Base-by-base conservation (phyloP, 2,113 vertebrate species). In the Lophura nycthemera region DNA sequence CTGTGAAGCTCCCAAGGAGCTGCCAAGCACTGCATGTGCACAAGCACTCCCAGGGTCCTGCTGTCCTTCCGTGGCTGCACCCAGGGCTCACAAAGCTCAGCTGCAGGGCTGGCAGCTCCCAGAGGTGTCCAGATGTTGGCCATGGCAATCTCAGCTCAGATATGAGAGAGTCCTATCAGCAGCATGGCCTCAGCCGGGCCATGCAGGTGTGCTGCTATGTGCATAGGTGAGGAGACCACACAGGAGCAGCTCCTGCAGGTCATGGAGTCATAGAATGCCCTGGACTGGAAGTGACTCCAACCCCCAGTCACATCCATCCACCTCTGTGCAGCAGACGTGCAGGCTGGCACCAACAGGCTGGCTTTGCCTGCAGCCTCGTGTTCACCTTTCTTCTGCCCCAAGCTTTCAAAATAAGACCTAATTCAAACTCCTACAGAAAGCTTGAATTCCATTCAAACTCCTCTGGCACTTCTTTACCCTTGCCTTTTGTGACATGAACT, bases 1-100 rank as follows among this genome's bases (percentile, higher is more conserved):
- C 60, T 40, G 34, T 82, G 54, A 82, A 78, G 73, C 48, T 94
- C 71, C 66, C 61, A 70, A 81, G 0, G 5, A 32, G 48, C 94
- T 84, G 91, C 74, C 70, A 92, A 76, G 86, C 42, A 43, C 66
- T 6, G 8, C 18, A 8, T 0, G 32, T 87, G 42, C 42, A 43
- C 42, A 43, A 43, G 15, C 42, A 43, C 15, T 93, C 94, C 78
- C 91, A 85, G 91, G 70, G 64, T 42, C 56, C 84, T 18, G 9
- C 84, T 18, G 9, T 56, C 90, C 66, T 63, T 87, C 61, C 71
- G 34, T 77, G 67, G 75, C 91, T 67, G 60, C 63, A 59, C 91
- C 91, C 85, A 94, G 69, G 72, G 56, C 67, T 86, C 83, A 85
- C 65, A 89, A 96, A 70, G 72, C 24, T 3, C 11, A 76, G 34